These are phyloP conservation scores for Neomonachus schauinslandi DNA, from an alignment of 2,113 vertebrate genomes.

Conservation along the genomic window DNA sequence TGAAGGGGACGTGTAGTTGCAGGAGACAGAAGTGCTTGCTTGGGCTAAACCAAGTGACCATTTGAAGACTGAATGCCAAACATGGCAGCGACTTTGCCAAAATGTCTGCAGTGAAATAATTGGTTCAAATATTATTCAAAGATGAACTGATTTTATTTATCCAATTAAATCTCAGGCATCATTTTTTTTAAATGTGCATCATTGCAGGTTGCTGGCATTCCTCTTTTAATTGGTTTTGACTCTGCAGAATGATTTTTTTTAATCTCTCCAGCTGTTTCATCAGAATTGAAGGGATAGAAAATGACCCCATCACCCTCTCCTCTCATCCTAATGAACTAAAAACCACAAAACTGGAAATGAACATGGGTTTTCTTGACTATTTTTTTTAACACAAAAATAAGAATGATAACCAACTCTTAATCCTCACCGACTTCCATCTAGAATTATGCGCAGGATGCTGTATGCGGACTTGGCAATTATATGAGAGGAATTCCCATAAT, in stretches of 20 bases:
- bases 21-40: not conserved
- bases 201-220: not conserved
- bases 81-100: not conserved
- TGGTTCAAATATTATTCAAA: slow-evolving; percentile 22
- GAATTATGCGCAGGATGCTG: not conserved
- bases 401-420: not conserved
- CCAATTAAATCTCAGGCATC: slow-evolving; percentile 40
- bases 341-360: slow-evolving; percentile 35
- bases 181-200: not conserved
- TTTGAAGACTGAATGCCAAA: not conserved
- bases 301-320: not conserved
- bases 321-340: not conserved
- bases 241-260: slow-evolving; percentile 12
- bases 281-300: slow-evolving; percentile 52
- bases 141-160: slow-evolving; percentile 18
- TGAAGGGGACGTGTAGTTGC: not conserved
- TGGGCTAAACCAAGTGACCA: not conserved
- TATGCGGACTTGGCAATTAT: not conserved
- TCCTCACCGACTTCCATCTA: not conserved
- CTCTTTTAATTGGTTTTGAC: slow-evolving; percentile 65
- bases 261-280: slow-evolving; percentile 18
- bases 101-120: not conserved
- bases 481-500: not conserved
- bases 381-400: slow-evolving; percentile 6
- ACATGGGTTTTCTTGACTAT: not conserved